These are phyloP conservation scores for Psittacus erithacus DNA, from an alignment of 2,113 vertebrate species.

Conservation along the genomic window DNA sequence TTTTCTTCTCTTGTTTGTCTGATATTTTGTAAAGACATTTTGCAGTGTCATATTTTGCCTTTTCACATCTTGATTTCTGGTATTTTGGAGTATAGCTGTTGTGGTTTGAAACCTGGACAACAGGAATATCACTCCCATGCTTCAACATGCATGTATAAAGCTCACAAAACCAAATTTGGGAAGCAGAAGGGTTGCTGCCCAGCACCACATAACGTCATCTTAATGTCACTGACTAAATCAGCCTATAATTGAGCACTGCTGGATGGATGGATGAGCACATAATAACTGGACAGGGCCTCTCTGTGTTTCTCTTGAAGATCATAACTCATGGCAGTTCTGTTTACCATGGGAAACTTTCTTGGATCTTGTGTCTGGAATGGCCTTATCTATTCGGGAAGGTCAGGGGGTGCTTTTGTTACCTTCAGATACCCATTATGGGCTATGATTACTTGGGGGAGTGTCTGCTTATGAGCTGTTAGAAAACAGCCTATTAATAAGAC, in stretches of 20 bases:
- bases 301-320: neutral
- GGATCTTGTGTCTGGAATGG: neutral
- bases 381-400: neutral
- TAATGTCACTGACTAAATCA: neutral
- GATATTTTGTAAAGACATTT: neutral
- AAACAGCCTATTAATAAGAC: slow-evolving; percentile 67
- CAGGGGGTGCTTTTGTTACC: slow-evolving; percentile 45
- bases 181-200: neutral
- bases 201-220: accelerated
- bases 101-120: neutral
- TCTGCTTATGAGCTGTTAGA: slow-evolving; percentile 57
- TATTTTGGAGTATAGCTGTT: neutral
- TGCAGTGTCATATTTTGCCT: neutral
- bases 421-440: neutral
- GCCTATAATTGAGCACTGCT: neutral
- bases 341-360: slow-evolving; percentile 23
- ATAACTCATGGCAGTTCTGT: neutral
- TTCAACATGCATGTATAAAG: neutral
- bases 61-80: neutral
- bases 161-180: neutral
- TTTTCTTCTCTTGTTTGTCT: neutral
- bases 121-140: neutral
- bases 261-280: neutral
- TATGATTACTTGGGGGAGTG: slow-evolving; percentile 41
- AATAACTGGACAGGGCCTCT: neutral